A percentile compares a stretch with the other conserved stretches of the same genome.
These are phyloP conservation scores for Sebastolobus alascanus DNA, from an alignment of 2,797 vertebrate species.

Conservation along the genomic window DNA sequence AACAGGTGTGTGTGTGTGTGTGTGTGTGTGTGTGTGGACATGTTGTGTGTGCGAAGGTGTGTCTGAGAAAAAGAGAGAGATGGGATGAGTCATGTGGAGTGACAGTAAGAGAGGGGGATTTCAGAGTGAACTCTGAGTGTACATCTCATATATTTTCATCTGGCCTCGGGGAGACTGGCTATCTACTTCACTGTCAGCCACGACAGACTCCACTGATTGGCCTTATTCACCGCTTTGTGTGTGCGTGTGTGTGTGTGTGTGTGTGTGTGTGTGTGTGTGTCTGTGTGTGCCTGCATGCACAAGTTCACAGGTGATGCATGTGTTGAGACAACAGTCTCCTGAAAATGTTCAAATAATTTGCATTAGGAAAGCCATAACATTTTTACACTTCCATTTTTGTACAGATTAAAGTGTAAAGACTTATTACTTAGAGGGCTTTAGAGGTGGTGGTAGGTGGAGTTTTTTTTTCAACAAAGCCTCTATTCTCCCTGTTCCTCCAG, in stretches of 20 bases:
- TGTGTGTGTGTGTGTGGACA: slow-evolving; percentile 27
- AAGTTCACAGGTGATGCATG: slow-evolving; percentile 41
- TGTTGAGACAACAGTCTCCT: slow-evolving; percentile 1
- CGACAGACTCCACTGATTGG: slow-evolving; percentile 64
- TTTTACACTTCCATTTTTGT: not conserved
- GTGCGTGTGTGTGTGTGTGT: not conserved
- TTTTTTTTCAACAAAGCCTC: not conserved
- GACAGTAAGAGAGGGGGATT: slow-evolving; percentile 68
- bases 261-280: not conserved
- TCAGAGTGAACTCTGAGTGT: slow-evolving; percentile 70
- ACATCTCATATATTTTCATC: slow-evolving; percentile 78
- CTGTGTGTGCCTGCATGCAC: slow-evolving; percentile 15
- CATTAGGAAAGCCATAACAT: slow-evolving; percentile 1
- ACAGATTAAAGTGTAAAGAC: not conserved
- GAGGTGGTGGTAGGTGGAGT: not conserved
- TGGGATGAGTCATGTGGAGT: slow-evolving; percentile 64
- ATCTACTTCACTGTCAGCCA: slow-evolving; percentile 59
- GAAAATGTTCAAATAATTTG: not conserved
- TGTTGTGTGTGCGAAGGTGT: slow-evolving; percentile 33
- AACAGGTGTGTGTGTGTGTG: slow-evolving; percentile 39
- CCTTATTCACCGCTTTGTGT: slow-evolving; percentile 41
- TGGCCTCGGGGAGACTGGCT: slow-evolving; percentile 67
- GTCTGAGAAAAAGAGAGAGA: slow-evolving; percentile 51
- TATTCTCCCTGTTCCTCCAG: not conserved
- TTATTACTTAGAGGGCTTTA: not conserved